Conservation (phyloP, 2,113 vertebrate species). For the Formicarius rufipectus region DNA sequence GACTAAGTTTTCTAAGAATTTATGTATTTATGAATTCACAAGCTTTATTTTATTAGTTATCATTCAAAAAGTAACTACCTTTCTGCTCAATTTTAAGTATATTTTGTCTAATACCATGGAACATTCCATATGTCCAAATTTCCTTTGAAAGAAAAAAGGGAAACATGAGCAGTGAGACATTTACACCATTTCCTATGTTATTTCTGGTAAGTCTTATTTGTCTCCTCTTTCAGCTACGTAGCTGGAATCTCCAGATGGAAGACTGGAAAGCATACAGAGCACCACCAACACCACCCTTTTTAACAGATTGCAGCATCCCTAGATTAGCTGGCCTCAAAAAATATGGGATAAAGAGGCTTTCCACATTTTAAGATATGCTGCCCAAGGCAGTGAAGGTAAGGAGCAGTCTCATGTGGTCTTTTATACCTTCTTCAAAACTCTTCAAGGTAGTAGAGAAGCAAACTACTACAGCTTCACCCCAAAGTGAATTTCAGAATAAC, state of each 20-base stretch:
- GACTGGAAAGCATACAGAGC: background rate
- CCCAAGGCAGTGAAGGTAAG: background rate
- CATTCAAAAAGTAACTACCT: background rate
- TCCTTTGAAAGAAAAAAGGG: background rate
- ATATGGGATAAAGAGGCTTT: background rate
- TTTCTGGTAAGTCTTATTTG: background rate
- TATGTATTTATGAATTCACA: background rate
- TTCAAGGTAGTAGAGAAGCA: background rate
- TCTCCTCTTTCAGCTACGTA: background rate
- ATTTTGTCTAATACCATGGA: background rate
- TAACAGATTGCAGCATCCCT: background rate
- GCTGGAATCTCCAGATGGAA: background rate
- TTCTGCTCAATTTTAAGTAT: background rate
- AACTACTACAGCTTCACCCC: background rate
- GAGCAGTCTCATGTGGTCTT: background rate
- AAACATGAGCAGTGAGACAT: background rate
- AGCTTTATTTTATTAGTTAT: background rate
- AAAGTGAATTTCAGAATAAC: background rate
- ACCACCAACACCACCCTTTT: background rate
- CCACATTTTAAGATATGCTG: background rate
- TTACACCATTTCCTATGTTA: background rate
- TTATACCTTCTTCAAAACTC: background rate
- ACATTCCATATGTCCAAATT: background rate
- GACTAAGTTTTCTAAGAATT: background rate
- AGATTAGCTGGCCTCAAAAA: background rate